These are phyloP conservation scores for Microcebus lehilahytsara DNA, from an alignment of 2,113 vertebrate genomes.

Conservation along the genomic window DNA sequence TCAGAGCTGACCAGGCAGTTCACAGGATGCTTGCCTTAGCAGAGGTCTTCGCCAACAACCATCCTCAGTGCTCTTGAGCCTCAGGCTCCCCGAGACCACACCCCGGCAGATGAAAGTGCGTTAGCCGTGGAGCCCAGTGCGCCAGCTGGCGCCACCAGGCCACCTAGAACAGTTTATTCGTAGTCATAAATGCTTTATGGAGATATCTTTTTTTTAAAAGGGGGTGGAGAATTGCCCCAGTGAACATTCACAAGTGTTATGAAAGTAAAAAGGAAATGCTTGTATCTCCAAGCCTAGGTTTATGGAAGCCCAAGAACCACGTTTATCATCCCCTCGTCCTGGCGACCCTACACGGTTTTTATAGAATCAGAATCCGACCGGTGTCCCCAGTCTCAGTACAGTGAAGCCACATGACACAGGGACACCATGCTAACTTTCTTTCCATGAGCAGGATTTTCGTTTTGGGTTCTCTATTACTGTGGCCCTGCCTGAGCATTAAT, in stretches of 20 bases:
- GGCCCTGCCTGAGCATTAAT: fast-evolving
- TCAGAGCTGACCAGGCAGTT: not conserved
- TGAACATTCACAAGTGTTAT: constrained; percentile 70
- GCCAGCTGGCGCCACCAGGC: not conserved
- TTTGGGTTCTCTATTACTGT: not conserved
- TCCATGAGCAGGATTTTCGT: not conserved
- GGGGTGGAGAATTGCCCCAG: constrained; percentile 29
- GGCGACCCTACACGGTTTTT: not conserved
- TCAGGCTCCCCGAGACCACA: not conserved
- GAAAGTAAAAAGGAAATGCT: constrained; percentile 48
- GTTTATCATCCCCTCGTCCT: not conserved
- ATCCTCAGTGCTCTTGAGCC: not conserved
- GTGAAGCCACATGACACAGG: not conserved
- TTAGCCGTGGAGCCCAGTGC: not conserved
- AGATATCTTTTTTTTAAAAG: not conserved
- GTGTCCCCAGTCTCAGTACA: not conserved
- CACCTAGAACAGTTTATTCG: not conserved
- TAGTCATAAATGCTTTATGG: constrained; percentile 44
- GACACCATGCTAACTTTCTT: not conserved
- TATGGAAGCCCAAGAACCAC: not conserved
- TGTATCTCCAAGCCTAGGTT: not conserved
- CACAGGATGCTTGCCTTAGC: not conserved
- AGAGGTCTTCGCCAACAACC: not conserved
- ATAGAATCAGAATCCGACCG: not conserved
- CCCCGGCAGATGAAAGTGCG: not conserved